Percentiles rank a stretch among this genome's conserved stretches.
Evolutionary conservation across 2,888 invertebrate species (phyloP).

Genomic region (Tachina lurida): DNA sequence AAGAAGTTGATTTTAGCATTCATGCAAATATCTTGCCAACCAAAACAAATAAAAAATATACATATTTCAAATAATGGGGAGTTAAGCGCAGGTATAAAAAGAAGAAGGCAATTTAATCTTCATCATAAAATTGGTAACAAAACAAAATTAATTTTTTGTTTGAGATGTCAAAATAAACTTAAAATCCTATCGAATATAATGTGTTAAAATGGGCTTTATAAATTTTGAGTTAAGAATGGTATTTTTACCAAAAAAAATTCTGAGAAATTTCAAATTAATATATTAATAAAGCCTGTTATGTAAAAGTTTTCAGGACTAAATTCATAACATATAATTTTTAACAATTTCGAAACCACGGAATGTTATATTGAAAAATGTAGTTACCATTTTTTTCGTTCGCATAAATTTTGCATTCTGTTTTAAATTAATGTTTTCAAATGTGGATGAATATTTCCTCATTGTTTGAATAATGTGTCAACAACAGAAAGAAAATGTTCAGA

Average conservation of each 20-base stretch:
- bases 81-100: slow-evolving; percentile 18
- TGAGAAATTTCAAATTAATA: slow-evolving; percentile 42
- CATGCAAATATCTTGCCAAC: slow-evolving; percentile 35
- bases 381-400: neutral
- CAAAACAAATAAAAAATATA: slow-evolving; percentile 38
- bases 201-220: slow-evolving; percentile 43
- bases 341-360: neutral
- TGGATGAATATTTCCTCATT: slow-evolving; percentile 13
- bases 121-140: slow-evolving; percentile 34
- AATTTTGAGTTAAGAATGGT: slow-evolving; percentile 47
- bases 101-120: slow-evolving; percentile 25
- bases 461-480: slow-evolving; percentile 11
- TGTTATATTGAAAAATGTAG: neutral
- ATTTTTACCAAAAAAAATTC: slow-evolving; percentile 42
- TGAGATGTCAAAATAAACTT: slow-evolving; percentile 24
- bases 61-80: slow-evolving; percentile 42
- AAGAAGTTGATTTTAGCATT: slow-evolving; percentile 56
- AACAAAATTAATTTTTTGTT: slow-evolving; percentile 41
- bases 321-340: slow-evolving; percentile 2
- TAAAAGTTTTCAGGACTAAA: neutral
- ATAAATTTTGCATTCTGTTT: neutral
- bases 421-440: slow-evolving; percentile 16
- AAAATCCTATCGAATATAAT: slow-evolving; percentile 33
- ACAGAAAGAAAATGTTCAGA: slow-evolving; percentile 34
- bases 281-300: slow-evolving; percentile 50